Evolutionary conservation across 2,888 invertebrate species (phyloP), one percentile per base, ranked within the genome.

Genomic region (Lasioglossum zephyrum): DNA sequence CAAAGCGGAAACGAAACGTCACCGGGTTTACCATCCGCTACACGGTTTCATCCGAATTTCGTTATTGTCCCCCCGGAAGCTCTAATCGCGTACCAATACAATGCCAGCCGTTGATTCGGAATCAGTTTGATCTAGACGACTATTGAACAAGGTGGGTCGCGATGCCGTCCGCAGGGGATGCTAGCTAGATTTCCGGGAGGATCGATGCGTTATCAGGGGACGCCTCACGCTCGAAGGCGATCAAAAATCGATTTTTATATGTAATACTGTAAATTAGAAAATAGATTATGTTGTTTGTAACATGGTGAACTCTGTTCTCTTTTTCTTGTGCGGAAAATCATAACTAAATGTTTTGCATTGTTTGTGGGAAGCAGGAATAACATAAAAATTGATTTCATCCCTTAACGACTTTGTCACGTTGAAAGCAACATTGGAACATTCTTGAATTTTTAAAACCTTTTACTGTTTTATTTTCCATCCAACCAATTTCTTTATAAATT

Each of bases 181-280:
- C 16, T 53, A 44, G 44, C 69, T 9, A 9, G 77, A 73, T 82
- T 81, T 78, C 82, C 76, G 53, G 60, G 53, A 75, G 70, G 76
- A 82, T 82, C 82, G 76, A 82, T 47, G 82, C 73, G 47, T 74
- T 73, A 81, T 85, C 81, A 76, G 63, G 47, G 47, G 49, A 16
- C 49, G 49, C 18, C 74, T 39, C 47, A 16, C 47, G 13, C 16
- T 47, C 0, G n/a, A 26, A 11, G 26, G 4, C 22, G 22, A 53
- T 53, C 49, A 8, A 53, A 18, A 22, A 53, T 53, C 2, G 49
- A 49, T 6, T 22, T 18, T 53, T 0, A 2, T 36, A 36, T 36
- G 2, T 22, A 22, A 53, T 53, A 8, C 22, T 6, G 8, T 2
- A 8, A 22, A 22, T 53, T 22, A 18, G 8, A 22, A 22, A 22